Percentiles rank a stretch among this genome's conserved stretches.
These are phyloP conservation scores for Hippocampus mohnikei DNA, from an alignment of 2,113 vertebrate species.

Conservation along the genomic window DNA sequence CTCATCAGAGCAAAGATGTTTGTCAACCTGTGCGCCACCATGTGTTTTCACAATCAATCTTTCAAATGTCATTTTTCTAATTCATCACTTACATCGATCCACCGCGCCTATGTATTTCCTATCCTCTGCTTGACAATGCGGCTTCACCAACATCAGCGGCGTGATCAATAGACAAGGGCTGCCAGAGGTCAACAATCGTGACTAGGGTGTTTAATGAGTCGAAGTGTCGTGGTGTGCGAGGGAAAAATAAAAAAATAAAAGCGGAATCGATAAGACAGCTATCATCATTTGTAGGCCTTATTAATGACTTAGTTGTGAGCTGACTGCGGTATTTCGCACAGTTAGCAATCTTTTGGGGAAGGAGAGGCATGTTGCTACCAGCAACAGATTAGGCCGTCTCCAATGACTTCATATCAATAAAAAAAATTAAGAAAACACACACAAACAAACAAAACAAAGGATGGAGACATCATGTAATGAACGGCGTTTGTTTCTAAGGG, in stretches of 20 bases:
- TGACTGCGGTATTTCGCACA: constrained; percentile 31
- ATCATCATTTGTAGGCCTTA: constrained; percentile 67
- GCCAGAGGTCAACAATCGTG: constrained; percentile 49
- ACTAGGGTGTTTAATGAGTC: constrained; percentile 62
- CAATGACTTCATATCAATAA: constrained; percentile 32
- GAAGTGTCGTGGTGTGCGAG: constrained; percentile 46
- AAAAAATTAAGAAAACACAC: too few relatives aligned
- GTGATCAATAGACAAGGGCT: constrained; percentile 59
- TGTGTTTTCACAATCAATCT: constrained; percentile 28
- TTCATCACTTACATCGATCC: constrained; percentile 44
- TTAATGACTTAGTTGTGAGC: constrained; percentile 59
- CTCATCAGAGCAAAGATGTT: background rate
- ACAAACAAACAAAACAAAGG: constrained; percentile 19
- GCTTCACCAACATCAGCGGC: constrained; percentile 41
- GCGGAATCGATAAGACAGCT: constrained; percentile 62
- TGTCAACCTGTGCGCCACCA: constrained; percentile 9
- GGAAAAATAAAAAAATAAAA: constrained; percentile 47
- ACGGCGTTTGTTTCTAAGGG: constrained; percentile 55
- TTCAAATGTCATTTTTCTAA: constrained; percentile 43
- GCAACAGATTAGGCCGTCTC: constrained; percentile 48
- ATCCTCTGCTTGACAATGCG: constrained; percentile 13
- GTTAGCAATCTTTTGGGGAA: constrained; percentile 53
- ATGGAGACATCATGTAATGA: constrained; percentile 59
- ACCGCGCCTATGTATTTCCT: constrained; percentile 21
- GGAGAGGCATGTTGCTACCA: constrained; percentile 42